Percentiles rank a stretch among this genome's conserved stretches.
Evolutionary conservation across 2,113 vertebrate species (phyloP).

Genomic region (Eleginops maclovinus): DNA sequence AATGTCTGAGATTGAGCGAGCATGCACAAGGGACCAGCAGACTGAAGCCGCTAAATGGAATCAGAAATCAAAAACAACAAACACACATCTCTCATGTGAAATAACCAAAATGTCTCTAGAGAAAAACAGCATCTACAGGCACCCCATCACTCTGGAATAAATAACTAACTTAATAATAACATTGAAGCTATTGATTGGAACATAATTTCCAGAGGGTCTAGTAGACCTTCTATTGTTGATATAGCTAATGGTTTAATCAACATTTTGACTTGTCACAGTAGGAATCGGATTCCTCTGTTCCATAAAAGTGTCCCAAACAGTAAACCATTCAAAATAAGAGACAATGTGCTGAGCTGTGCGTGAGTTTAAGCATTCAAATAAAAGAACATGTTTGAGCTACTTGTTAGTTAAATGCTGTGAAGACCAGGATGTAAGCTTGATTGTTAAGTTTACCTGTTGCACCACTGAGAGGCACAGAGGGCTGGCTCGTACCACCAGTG

Average conservation of each 20-base stretch:
- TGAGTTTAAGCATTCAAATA: neutral
- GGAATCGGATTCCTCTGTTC: no score
- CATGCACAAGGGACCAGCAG: neutral
- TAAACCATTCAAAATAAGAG: no score
- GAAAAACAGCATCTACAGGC: neutral
- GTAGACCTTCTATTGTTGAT: neutral
- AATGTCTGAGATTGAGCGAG: neutral
- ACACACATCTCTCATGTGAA: neutral
- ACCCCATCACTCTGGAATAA: neutral
- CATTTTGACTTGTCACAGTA: neutral
- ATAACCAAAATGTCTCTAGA: neutral
- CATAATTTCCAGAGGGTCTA: neutral
- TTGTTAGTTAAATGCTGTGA: neutral
- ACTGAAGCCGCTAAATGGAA: neutral
- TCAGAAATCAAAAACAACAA: neutral
- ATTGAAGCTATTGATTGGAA: neutral
- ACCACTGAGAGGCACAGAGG: slow-evolving; percentile 64
- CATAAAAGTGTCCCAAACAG: no score
- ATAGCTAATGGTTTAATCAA: neutral
- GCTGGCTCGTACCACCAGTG: slow-evolving; percentile 62
- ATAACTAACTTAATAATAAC: neutral
- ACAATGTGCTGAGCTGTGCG: neutral
- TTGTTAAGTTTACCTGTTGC: slow-evolving; percentile 76
- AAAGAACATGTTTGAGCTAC: neutral
- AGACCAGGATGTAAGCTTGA: neutral